Evolutionary conservation across 92 coral and sea anemone genomes (phyloP).

Genomic region (Blastomussa wellsi): DNA sequence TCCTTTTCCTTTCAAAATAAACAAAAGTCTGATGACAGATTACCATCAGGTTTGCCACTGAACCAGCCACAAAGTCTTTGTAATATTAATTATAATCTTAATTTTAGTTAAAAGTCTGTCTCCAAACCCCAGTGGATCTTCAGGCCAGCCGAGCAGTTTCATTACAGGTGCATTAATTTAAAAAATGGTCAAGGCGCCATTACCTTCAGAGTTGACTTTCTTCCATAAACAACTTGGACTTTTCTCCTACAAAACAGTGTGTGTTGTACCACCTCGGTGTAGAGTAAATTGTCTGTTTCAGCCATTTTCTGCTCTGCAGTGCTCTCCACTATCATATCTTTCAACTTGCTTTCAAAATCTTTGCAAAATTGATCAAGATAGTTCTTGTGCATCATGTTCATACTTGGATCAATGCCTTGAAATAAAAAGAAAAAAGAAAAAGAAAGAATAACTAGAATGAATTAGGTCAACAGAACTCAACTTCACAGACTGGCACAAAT

Average conservation of each 20-base stretch:
- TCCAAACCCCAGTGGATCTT: too few species aligned
- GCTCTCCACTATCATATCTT: conserved; percentile 60
- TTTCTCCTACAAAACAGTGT: conserved; percentile 70
- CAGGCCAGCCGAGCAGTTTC: too few species aligned
- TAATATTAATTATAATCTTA: too few species aligned
- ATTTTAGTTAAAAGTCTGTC: too few species aligned
- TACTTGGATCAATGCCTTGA: conserved; percentile 71
- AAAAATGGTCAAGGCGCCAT: background rate
- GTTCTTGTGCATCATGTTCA: conserved; percentile 46
- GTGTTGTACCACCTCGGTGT: conserved; percentile 76
- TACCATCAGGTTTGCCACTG: too few species aligned
- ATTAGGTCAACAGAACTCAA: too few species aligned
- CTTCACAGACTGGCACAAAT: too few species aligned
- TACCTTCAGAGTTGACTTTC: conserved; percentile 63
- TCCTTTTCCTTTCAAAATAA: too few species aligned
- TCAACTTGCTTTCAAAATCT: conserved; percentile 65
- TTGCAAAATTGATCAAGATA: conserved; percentile 62
- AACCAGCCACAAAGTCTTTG: too few species aligned
- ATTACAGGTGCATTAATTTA: too few species aligned
- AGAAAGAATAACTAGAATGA: too few species aligned
- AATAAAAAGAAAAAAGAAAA: conserved; percentile 5
- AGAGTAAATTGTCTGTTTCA: conserved; percentile 63
- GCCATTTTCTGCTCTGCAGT: conserved; percentile 61
- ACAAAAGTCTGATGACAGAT: too few species aligned
- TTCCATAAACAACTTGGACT: conserved; percentile 69